These are phyloP conservation scores for Andrena chrysosceles DNA, from an alignment of 2,888 invertebrate genomes.

Conservation along the genomic window DNA sequence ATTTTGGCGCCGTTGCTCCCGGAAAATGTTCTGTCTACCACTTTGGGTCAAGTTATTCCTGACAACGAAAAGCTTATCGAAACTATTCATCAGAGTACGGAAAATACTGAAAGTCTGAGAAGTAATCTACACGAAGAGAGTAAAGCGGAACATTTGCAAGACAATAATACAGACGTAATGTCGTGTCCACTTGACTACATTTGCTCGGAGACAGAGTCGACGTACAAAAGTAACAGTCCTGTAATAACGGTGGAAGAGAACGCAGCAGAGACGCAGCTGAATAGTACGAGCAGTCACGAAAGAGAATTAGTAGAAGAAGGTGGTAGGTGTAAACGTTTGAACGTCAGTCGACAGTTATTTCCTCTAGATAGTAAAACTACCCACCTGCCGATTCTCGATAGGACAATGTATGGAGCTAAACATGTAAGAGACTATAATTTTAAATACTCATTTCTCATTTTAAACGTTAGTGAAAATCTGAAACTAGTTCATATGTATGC, in stretches of 20 bases:
- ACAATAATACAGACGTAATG: conserved; percentile 5
- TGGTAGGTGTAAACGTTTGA: conserved; percentile 63
- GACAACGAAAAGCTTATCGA: conserved; percentile 1
- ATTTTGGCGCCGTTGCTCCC: conserved; percentile 67
- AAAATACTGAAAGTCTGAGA: conserved; percentile 13
- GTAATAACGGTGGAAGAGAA: neutral
- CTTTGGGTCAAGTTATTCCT: neutral
- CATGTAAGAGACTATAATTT: conserved; percentile 75
- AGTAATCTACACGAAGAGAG: conserved; percentile 20
- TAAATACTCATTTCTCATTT: neutral
- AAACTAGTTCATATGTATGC: neutral
- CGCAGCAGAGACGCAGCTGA: neutral
- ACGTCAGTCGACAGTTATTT: conserved; percentile 79
- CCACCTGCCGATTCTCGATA: conserved; percentile 75
- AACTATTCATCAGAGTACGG: neutral
- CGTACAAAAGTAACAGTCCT: conserved; percentile 4
- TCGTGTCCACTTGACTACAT: conserved; percentile 43
- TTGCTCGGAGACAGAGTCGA: conserved; percentile 19
- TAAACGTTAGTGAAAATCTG: conserved; percentile 5
- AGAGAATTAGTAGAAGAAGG: conserved; percentile 14
- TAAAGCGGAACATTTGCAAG: conserved; percentile 1
- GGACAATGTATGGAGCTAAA: conserved; percentile 73
- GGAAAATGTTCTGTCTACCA: conserved; percentile 52
- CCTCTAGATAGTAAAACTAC: conserved; percentile 75
- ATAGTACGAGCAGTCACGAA: conserved; percentile 10